Base-by-base conservation (phyloP, 2,113 vertebrate genomes). In the Entelurus aequoreus region DNA sequence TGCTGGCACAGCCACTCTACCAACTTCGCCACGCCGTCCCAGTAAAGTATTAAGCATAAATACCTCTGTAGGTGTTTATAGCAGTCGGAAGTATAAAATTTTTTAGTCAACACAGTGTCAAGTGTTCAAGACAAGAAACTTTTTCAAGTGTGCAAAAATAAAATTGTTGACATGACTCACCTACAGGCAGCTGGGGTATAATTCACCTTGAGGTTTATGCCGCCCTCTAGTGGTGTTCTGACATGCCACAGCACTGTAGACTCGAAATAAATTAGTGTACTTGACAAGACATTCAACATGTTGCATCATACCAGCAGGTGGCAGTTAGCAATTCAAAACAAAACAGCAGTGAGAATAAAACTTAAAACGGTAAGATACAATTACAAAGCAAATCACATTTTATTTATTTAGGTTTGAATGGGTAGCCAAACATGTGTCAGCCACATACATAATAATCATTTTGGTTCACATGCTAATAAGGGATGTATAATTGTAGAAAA, bases 151-250 rank as follows among this genome's bases (percentile, higher is more conserved):
- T 28, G 28, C 28, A 28, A 28, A 28, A 28, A 28, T 28, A 28
- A 28, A 6, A 15, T n/a, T 5, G 8, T 51, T 51, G 16, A 28
- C 50, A 2, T 54, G 35, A 38, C 53, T 54, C 35, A 54, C 53
- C 35, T 0, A 6, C 8, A 19, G 37, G 13, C 4, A 37, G 53
- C 1, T 12, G 42, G 42, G 42, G 2, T 19, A 19, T 6, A 10
- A 48, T 47, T 44, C 6, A 68, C 64, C 8, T 46, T 59, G 68
- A 68, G 71, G 80, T 76, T 67, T 79, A 1, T 68, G 68, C 49
- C 63, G 85, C 85, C 85, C 80, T 59, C 82, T 85, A 40, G 7
- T 66, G 83, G 78, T 71, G 1, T 4, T 6, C 7, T 42, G 2
- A n/a, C 5, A 8, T 16, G 16, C 8, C 8, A 9, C 37, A 56